These are phyloP conservation scores for Pyrocephalus nanus DNA, from an alignment of 2,797 vertebrate species.

Conservation along the genomic window DNA sequence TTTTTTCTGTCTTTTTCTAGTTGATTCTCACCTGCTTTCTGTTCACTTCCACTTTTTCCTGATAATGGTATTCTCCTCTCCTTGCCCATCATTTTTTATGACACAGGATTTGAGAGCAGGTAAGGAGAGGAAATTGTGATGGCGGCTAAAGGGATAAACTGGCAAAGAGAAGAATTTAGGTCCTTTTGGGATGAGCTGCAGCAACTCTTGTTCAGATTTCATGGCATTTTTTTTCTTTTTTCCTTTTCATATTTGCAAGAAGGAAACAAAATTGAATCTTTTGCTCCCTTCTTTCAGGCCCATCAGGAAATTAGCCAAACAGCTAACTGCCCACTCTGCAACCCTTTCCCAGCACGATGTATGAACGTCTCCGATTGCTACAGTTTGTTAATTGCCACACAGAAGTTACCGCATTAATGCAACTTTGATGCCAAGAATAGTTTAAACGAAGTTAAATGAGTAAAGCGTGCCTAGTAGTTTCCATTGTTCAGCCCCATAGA, in stretches of 20 bases:
- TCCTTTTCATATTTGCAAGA: background rate
- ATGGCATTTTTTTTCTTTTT: background rate
- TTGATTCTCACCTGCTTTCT: background rate
- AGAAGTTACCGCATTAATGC: constrained; percentile 77
- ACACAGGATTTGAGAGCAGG: background rate
- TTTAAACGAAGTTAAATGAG: constrained; percentile 78
- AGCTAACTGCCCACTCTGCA: background rate
- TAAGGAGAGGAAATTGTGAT: background rate
- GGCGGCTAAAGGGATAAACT: background rate
- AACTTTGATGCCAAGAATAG: constrained; percentile 72
- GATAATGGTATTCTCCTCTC: background rate
- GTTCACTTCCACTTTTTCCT: background rate
- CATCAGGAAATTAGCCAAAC: constrained; percentile 31
- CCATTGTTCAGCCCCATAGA: constrained; percentile 74
- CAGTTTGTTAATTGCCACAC: constrained; percentile 76
- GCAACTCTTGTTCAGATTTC: background rate
- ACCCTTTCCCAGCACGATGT: background rate
- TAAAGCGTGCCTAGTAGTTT: constrained; percentile 67
- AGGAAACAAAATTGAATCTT: background rate
- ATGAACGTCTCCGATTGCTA: constrained; percentile 52
- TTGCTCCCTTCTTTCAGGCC: background rate
- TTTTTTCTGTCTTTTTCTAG: background rate
- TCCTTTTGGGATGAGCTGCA: background rate
- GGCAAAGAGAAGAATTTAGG: background rate
- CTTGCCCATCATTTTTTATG: background rate